Percentiles rank a stretch among this genome's conserved stretches.
Evolutionary conservation across 1,140 invertebrate genomes (phyloP).

Genomic region (Lasaia peninsularis): DNA sequence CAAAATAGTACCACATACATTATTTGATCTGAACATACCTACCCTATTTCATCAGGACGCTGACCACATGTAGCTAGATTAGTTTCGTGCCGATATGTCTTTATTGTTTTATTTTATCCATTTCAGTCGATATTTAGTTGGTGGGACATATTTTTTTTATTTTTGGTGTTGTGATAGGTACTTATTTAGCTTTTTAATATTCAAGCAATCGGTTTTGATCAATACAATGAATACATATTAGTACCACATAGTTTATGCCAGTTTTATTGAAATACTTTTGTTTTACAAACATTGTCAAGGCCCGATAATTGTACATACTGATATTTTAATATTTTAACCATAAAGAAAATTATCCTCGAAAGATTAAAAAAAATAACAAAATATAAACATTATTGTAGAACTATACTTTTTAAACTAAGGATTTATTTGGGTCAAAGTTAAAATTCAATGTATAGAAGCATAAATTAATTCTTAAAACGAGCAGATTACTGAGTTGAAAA

Average conservation of each 20-base stretch:
- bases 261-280: neutral
- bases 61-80: slow-evolving; percentile 30
- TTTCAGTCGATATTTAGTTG: slow-evolving; percentile 19
- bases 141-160: neutral
- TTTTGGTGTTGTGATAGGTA: neutral
- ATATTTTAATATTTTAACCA: too few relatives aligned
- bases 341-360: too few relatives aligned
- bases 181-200: neutral
- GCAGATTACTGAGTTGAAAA: neutral
- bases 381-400: too few relatives aligned
- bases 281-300: neutral
- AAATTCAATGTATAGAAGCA: too few relatives aligned
- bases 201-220: neutral
- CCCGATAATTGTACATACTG: too few relatives aligned
- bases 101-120: slow-evolving; percentile 24
- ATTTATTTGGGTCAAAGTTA: too few relatives aligned
- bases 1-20: slow-evolving; percentile 19
- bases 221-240: neutral
- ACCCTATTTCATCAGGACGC: slow-evolving; percentile 15
- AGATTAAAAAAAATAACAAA: too few relatives aligned
- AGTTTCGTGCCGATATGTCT: slow-evolving; percentile 26
- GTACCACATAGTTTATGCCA: neutral
- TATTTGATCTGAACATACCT: slow-evolving; percentile 1
- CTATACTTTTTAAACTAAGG: too few relatives aligned
- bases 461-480: neutral